These are phyloP conservation scores for Agrotis clavis DNA, from an alignment of 2,888 invertebrate species.

Conservation along the genomic window DNA sequence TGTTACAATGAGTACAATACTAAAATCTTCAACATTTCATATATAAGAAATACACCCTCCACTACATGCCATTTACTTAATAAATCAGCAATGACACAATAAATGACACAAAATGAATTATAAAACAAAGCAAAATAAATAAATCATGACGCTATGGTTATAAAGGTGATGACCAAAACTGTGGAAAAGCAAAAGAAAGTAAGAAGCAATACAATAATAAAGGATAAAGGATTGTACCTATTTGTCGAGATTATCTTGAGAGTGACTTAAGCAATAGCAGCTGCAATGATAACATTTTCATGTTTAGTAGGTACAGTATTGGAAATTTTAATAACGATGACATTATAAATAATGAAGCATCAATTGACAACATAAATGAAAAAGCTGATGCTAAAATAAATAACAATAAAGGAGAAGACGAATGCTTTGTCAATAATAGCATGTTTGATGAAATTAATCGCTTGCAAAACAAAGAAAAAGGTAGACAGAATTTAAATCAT, in stretches of 20 bases:
- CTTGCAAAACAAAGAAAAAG: constrained; percentile 31
- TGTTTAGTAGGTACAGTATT: constrained; percentile 80
- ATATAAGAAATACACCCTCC: constrained; percentile 37
- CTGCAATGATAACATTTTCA: constrained; percentile 85
- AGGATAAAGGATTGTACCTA: constrained; percentile 86
- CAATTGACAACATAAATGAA: constrained; percentile 31
- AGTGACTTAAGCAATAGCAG: constrained; percentile 91
- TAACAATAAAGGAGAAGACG: background rate
- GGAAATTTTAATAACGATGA: constrained; percentile 21
- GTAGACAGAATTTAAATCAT: constrained; percentile 24
- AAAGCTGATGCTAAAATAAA: constrained; percentile 37
- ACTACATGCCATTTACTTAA: constrained; percentile 47
- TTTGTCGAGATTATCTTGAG: constrained; percentile 88
- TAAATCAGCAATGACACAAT: constrained; percentile 46
- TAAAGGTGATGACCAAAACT: constrained; percentile 51
- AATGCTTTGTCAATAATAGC: constrained; percentile 23
- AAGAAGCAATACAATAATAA: constrained; percentile 84
- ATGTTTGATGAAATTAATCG: constrained; percentile 10
- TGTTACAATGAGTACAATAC: background rate
- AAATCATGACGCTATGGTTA: constrained; percentile 53
- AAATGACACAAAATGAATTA: constrained; percentile 53
- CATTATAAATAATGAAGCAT: constrained; percentile 28
- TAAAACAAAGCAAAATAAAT: constrained; percentile 62
- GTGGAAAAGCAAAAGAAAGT: constrained; percentile 75
- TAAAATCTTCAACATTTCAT: constrained; percentile 52